Evolutionary conservation across 2,113 vertebrate species (phyloP).

Genomic region (Peromyscus californicus): DNA sequence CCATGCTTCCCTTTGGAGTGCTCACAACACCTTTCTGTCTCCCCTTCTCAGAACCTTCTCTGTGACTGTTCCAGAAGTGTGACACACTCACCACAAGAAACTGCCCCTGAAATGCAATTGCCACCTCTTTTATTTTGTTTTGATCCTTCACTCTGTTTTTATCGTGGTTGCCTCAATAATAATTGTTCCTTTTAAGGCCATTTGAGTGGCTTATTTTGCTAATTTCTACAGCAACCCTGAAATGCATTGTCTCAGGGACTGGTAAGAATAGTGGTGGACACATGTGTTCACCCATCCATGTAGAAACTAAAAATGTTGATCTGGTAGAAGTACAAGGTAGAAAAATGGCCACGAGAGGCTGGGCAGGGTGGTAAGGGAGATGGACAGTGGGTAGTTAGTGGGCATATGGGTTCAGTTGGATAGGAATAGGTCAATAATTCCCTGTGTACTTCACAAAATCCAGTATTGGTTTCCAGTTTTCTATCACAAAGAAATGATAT

Average conservation of each 20-base stretch:
- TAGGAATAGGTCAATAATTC: no score
- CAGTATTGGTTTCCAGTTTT: neutral
- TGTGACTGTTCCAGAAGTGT: accelerated
- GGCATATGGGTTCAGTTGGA: neutral
- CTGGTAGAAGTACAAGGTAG: neutral
- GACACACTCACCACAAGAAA: neutral
- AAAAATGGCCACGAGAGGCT: neutral
- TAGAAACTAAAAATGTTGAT: neutral
- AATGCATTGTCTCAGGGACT: accelerated
- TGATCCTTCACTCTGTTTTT: neutral
- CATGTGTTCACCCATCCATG: neutral
- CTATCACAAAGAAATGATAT: neutral
- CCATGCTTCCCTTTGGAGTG: neutral
- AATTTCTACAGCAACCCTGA: neutral
- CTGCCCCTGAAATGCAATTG: neutral
- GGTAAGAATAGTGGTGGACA: neutral
- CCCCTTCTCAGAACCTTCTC: neutral
- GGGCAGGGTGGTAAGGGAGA: neutral
- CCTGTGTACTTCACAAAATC: neutral
- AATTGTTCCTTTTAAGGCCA: neutral
- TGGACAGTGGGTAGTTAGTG: neutral
- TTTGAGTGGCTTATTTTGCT: neutral
- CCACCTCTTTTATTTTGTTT: neutral
- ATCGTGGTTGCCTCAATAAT: accelerated
- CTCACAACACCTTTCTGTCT: neutral